Evolutionary conservation across 1,140 invertebrate species (phyloP).

Genomic region (Geopemphigus sp.): DNA sequence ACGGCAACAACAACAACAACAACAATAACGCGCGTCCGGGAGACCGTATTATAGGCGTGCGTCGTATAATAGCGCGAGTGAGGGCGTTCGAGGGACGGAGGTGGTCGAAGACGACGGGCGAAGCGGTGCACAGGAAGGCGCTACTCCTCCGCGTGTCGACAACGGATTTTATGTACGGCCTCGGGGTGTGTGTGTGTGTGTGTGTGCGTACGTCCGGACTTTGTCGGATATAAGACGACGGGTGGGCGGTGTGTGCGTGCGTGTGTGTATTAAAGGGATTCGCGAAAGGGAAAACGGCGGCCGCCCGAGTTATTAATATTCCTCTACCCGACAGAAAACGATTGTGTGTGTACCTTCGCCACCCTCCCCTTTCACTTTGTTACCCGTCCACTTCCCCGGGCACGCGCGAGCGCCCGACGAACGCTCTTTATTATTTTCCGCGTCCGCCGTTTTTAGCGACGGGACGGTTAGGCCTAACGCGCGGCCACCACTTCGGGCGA

Average conservation of each 20-base stretch:
- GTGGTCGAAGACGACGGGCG: no score
- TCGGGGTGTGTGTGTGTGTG: not conserved
- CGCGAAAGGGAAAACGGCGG: not conserved
- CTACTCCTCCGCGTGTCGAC: not conserved
- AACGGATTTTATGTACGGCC: not conserved
- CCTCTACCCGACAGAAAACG: no score
- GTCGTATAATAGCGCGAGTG: no score
- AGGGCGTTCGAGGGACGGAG: no score
- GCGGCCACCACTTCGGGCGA: no score
- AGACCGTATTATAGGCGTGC: no score
- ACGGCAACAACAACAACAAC: not conserved
- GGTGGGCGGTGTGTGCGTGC: not conserved
- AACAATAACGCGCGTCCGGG: not conserved
- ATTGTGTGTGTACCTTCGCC: not conserved
- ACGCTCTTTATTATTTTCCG: conserved; percentile 23
- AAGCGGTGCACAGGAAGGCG: not conserved
- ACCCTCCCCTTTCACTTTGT: not conserved
- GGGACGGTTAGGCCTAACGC: no score
- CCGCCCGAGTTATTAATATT: not conserved
- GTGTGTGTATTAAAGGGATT: not conserved
- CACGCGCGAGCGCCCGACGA: not conserved
- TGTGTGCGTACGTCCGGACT: conserved; percentile 5
- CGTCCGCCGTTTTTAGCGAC: no score
- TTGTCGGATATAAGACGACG: not conserved
- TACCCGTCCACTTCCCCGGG: not conserved